Evolutionary conservation across 2,113 vertebrate genomes (phyloP).

Genomic region (Ploceus nigricollis): DNA sequence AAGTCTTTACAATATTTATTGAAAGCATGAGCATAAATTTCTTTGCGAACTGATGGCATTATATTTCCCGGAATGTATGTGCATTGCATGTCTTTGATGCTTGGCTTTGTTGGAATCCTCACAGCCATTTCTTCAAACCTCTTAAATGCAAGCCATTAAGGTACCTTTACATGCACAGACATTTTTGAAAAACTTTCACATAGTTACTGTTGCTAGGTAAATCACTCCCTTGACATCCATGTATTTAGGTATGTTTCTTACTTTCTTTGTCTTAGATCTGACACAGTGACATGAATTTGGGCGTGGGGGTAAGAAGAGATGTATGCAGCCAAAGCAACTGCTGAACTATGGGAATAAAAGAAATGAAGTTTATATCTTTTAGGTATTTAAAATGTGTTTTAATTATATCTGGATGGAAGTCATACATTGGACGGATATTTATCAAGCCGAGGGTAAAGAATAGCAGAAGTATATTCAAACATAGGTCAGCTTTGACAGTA

Average conservation of each 20-base stretch:
- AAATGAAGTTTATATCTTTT: not conserved
- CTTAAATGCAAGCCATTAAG: slow-evolving; percentile 26
- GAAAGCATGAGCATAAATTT: not conserved
- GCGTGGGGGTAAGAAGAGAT: not conserved
- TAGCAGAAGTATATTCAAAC: not conserved
- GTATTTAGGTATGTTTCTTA: slow-evolving; percentile 20
- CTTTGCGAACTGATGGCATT: not conserved
- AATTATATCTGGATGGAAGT: not conserved
- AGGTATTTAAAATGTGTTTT: not conserved
- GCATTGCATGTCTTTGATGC: not conserved
- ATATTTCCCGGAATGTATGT: not conserved
- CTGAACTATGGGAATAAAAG: not conserved
- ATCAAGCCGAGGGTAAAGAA: not conserved
- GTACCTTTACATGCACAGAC: not conserved
- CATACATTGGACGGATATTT: not conserved
- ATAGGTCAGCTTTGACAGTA: not conserved
- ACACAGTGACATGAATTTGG: not conserved
- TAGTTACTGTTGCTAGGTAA: slow-evolving; percentile 66
- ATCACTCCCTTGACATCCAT: slow-evolving; percentile 39
- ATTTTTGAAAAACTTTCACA: slow-evolving; percentile 35
- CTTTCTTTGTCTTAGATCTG: slow-evolving; percentile 45
- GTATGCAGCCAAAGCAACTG: not conserved
- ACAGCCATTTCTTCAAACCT: not conserved
- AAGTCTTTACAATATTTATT: not conserved
- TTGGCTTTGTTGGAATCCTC: not conserved